Evolutionary conservation across 1,140 invertebrate species (phyloP).

Genomic region (Drosophila pachea): DNA sequence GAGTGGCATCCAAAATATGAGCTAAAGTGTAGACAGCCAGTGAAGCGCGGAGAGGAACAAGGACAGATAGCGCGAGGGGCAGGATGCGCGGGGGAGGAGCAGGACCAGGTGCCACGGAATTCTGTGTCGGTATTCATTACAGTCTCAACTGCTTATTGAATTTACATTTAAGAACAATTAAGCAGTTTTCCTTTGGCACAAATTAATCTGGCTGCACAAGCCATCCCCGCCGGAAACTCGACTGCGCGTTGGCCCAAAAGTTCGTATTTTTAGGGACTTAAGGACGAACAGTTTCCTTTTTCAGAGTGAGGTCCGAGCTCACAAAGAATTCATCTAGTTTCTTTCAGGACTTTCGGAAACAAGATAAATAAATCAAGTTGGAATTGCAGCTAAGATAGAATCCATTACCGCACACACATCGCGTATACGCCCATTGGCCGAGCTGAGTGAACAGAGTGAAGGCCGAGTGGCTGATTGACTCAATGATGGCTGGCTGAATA

Average conservation of each 20-base stretch:
- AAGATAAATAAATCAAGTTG: no score
- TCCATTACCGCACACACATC: neutral
- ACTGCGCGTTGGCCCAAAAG: neutral
- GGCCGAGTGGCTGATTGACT: slow-evolving; percentile 9
- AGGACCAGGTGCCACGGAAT: no score
- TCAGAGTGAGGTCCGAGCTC: no score
- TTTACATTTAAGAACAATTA: neutral
- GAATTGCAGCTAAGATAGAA: no score
- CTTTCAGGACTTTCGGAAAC: no score
- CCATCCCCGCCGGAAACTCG: no score
- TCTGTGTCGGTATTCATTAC: slow-evolving; percentile 16
- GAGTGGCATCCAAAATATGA: slow-evolving; percentile 65
- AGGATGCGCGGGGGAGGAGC: neutral
- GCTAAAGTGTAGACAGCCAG: slow-evolving; percentile 60
- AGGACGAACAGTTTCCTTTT: no score
- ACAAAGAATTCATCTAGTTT: no score
- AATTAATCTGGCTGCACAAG: neutral
- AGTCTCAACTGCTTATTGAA: neutral
- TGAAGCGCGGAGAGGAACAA: neutral
- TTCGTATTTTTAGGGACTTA: no score
- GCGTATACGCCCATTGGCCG: slow-evolving; percentile 45
- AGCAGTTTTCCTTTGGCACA: neutral
- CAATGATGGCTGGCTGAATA: slow-evolving; percentile 11
- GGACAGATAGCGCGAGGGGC: neutral
- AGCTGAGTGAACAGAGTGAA: slow-evolving; percentile 7